phyloP scores from a whole-genome alignment of 2,888 invertebrate genomes.

The Seira musarum region DNA sequence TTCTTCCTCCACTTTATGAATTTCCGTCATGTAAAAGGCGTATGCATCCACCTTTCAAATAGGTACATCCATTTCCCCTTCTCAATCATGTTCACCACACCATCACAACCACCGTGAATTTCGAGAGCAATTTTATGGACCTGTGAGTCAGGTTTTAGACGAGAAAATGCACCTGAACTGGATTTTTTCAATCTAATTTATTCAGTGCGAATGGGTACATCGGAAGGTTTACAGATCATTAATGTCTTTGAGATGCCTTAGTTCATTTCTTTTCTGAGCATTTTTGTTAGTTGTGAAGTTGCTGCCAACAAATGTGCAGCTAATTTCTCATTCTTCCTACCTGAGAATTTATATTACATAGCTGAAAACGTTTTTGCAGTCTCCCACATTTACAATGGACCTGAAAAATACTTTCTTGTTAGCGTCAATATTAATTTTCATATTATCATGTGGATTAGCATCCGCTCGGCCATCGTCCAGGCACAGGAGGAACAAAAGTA shows the following conservation, averaged over 20 bases:
- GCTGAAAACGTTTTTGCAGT: no score
- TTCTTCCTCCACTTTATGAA: no score
- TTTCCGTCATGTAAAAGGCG: no score
- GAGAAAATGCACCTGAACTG: background rate
- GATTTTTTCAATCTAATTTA: background rate
- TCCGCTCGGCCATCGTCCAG: background rate
- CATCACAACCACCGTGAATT: no score
- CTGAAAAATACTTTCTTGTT: background rate
- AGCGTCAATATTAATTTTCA: background rate
- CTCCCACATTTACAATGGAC: background rate
- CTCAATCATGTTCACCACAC: no score
- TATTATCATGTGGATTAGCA: background rate
- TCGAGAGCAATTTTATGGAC: background rate
- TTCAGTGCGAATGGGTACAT: no score
- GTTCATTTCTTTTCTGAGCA: no score
- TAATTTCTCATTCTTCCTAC: background rate
- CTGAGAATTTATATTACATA: background rate
- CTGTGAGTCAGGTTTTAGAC: conserved; percentile 11
- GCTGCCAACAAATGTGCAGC: background rate
- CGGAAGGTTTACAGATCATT: no score
- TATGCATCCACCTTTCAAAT: no score
- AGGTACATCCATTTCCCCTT: no score
- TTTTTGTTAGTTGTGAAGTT: background rate
- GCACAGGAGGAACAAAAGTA: conserved; percentile 11
- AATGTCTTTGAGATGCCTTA: no score